Evolutionary conservation across 1,140 invertebrate genomes (phyloP), one percentile per base, ranked within the genome.

Genomic region (Limonius californicus): DNA sequence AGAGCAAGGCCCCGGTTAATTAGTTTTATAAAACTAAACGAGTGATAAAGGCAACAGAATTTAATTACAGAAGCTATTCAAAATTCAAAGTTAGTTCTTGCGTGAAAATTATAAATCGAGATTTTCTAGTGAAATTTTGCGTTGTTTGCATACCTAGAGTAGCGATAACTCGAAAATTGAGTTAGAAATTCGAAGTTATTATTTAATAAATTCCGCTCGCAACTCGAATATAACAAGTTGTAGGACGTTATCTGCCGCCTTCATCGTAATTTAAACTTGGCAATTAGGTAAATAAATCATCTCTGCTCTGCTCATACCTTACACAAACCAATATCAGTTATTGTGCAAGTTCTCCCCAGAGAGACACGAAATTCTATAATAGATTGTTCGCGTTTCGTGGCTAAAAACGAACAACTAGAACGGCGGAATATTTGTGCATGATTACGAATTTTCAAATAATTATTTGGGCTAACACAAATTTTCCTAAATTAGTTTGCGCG

Each of bases 241-340:
- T 14, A 39, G 8, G n/a, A 39, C 8, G 35, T 39, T 39, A 39
- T 14, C 35, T 39, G 35, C 8, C 7, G 35, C 35, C 35, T 14
- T 39, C n/a, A 39, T 39, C 54, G 42, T 61, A 61, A 65, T 61
- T 65, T 65, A 61, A 65, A 61, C 56, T 62, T 59, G 32, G 42
- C 64, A 65, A 59, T 62, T 65, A 59, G 30, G 27, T 42, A 53
- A 53, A 61, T 64, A 64, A 64, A 64, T 64, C 63, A 64, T 18
- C 45, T 50, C 42, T 50, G 14, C 20, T 42, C 15, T 15, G 57
- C 53, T 53, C 50, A 54, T 63, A 59, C 47, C 57, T 55, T 60
- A 7, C 62, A 55, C 53, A 56, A 59, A 56, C 39, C 57, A 58
- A 60, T 64, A 64, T 64, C 47, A 59, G 62, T 55, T 60, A 59